Conservation (phyloP, 1,140 invertebrate genomes). For the Drosophila rufa region DNA sequence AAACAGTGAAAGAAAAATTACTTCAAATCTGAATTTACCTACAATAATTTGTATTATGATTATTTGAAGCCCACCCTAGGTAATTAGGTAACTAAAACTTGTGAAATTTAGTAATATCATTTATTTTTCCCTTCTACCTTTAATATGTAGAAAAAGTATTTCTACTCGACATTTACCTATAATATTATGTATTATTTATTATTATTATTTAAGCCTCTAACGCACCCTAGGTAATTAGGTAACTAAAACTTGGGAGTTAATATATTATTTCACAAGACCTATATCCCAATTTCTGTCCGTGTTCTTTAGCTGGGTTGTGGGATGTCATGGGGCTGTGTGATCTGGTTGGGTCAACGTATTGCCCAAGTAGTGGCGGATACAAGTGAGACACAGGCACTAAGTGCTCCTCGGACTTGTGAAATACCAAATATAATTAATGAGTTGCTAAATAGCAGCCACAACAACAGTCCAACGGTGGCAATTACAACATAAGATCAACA, state of each 20-base stretch:
- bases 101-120: too few species aligned
- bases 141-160: too few species aligned
- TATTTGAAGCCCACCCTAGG: too few species aligned
- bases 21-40: neutral
- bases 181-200: neutral
- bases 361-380: slow-evolving; percentile 48
- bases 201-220: neutral
- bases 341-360: slow-evolving; percentile 61
- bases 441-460: slow-evolving; percentile 56
- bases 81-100: too few species aligned
- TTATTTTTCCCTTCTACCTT: too few species aligned
- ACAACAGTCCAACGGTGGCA: slow-evolving; percentile 27
- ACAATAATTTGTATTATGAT: neutral
- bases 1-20: slow-evolving; percentile 7
- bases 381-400: slow-evolving; percentile 16
- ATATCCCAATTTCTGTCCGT: neutral
- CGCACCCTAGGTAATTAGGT: too few species aligned
- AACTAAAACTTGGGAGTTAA: too few species aligned
- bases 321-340: neutral
- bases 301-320: neutral
- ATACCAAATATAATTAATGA: slow-evolving; percentile 62
- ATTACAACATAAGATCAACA: slow-evolving; percentile 24
- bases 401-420: slow-evolving; percentile 52
- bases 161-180: too few species aligned
- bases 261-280: neutral